phyloP scores from a whole-genome alignment of 2,113 vertebrate species.

The Pluvialis apricaria region DNA sequence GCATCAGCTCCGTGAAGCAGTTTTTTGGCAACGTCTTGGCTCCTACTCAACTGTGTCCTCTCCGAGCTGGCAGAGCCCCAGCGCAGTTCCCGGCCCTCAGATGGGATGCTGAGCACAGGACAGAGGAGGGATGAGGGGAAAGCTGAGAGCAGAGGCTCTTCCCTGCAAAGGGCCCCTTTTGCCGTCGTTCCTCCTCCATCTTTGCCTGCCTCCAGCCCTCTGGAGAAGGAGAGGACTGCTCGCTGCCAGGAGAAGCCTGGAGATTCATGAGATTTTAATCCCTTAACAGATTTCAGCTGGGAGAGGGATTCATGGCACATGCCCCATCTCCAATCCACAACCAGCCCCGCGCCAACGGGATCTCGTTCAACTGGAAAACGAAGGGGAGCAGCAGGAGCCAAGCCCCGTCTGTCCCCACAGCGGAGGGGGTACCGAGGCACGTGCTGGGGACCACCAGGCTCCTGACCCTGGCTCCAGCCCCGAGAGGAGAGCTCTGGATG shows the following conservation, averaged over 20 bases:
- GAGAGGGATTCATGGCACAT: neutral
- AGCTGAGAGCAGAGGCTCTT: neutral
- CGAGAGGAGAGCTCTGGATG: neutral
- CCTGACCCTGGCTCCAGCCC: neutral
- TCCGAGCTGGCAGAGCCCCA: neutral
- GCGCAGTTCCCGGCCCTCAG: fast-evolving
- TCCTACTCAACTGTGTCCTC: neutral
- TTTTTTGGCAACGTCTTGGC: neutral
- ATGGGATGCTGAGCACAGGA: fast-evolving
- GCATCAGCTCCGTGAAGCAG: neutral
- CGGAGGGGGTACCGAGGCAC: neutral
- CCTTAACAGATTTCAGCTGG: slow-evolving; percentile 11
- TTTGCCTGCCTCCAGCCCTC: neutral
- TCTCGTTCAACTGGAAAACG: neutral
- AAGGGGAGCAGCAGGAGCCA: fast-evolving
- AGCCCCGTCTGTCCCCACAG: fast-evolving
- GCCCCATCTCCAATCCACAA: neutral
- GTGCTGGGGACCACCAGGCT: neutral
- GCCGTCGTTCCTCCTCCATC: fast-evolving
- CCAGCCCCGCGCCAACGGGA: fast-evolving
- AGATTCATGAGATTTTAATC: neutral
- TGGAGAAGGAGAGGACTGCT: neutral
- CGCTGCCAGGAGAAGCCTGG: neutral
- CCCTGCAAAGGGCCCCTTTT: slow-evolving; percentile 6
- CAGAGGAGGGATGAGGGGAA: neutral